Conservation (phyloP, 2,113 vertebrate species). For the Blennius ocellaris region DNA sequence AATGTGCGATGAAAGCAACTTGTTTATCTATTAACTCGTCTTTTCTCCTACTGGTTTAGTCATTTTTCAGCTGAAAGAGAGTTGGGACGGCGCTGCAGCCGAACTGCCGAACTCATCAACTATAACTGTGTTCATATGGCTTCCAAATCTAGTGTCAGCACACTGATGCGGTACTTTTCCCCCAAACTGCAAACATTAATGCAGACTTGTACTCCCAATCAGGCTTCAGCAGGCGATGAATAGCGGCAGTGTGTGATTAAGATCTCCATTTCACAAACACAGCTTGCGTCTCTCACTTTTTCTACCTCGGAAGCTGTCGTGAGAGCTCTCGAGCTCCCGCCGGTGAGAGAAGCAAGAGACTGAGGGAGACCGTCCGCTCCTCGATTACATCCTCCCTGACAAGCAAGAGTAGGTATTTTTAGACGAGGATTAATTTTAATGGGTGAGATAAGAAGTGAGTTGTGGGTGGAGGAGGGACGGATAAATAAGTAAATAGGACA, state of each 20-base stretch:
- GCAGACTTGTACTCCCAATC: constrained; percentile 22
- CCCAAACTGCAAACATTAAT: constrained; percentile 27
- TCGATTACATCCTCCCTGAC: constrained; percentile 51
- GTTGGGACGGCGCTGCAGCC: not conserved
- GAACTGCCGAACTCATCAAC: constrained; percentile 1
- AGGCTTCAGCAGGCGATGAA: constrained; percentile 30
- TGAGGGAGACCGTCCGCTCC: constrained; percentile 43
- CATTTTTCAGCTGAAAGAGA: not conserved
- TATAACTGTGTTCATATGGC: not conserved
- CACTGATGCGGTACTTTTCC: not conserved
- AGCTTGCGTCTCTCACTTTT: constrained; percentile 41
- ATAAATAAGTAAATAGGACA: constrained; percentile 82
- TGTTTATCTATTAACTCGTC: no score
- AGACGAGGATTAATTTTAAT: constrained; percentile 79
- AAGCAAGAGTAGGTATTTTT: constrained; percentile 74
- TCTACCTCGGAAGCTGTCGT: constrained; percentile 20
- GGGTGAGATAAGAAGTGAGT: constrained; percentile 72
- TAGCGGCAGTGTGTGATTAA: constrained; percentile 30
- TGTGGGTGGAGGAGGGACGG: constrained; percentile 53
- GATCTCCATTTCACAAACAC: constrained; percentile 46
- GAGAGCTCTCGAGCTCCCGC: constrained; percentile 22
- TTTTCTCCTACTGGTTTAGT: no score
- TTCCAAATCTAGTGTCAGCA: constrained; percentile 23
- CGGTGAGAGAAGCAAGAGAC: constrained; percentile 3
- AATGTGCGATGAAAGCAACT: no score